Evolutionary conservation across 2,797 vertebrate species (phyloP).

Genomic region (Syngnathus rostellatus): DNA sequence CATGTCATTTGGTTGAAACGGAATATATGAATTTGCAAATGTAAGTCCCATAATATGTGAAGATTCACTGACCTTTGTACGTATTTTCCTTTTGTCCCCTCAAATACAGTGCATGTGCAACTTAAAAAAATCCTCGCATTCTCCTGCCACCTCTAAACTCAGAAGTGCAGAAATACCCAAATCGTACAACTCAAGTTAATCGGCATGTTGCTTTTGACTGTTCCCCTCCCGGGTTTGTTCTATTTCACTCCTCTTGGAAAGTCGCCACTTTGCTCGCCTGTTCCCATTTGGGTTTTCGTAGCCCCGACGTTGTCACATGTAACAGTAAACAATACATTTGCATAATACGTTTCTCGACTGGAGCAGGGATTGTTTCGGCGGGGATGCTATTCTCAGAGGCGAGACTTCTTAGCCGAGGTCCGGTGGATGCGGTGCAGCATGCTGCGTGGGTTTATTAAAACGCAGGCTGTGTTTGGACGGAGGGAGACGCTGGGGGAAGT

Average conservation of each 20-base stretch:
- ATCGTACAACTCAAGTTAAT: constrained; percentile 34
- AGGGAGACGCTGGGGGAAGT: constrained; percentile 29
- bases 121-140: constrained; percentile 27
- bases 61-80: background rate
- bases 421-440: constrained; percentile 28
- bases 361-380: constrained; percentile 40
- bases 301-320: constrained; percentile 54
- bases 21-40: background rate
- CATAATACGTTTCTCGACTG: constrained; percentile 59
- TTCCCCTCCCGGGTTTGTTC: constrained; percentile 49
- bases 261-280: constrained; percentile 33
- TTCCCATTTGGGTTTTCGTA: constrained; percentile 49
- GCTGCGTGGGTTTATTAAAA: constrained; percentile 54
- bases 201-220: constrained; percentile 35
- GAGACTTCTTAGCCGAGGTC: constrained; percentile 44
- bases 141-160: constrained; percentile 6
- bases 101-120: no score
- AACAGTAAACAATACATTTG: constrained; percentile 63
- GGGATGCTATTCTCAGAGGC: constrained; percentile 51
- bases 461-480: constrained; percentile 33
- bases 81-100: background rate
- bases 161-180: constrained; percentile 20
- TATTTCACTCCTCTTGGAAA: constrained; percentile 40
- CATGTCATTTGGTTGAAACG: background rate
- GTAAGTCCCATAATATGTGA: background rate